A percentile compares a stretch with the other conserved stretches of the same genome.
Evolutionary conservation across 2,113 vertebrate species (phyloP).

Genomic region (Tupaia chinensis): DNA sequence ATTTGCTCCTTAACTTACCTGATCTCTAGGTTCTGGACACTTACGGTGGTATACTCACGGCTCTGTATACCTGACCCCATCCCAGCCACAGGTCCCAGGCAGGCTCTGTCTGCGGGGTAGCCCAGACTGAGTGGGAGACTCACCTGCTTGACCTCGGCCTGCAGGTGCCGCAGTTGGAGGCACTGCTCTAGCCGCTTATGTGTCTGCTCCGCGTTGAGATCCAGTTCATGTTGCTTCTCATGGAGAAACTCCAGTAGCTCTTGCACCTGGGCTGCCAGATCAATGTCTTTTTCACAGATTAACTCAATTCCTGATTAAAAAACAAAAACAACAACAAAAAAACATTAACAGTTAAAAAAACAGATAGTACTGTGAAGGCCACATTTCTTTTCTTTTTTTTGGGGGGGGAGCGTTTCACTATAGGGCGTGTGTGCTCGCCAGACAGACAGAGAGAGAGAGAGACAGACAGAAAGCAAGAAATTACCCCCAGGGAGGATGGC

Average conservation of each 20-base stretch:
- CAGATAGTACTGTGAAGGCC: not conserved
- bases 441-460: too few relatives aligned
- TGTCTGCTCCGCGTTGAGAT: conserved; percentile 95
- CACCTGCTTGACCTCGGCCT: conserved; percentile 99
- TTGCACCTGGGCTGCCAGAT: conserved; percentile 98
- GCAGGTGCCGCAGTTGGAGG: conserved; percentile 96
- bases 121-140: conserved; percentile 58
- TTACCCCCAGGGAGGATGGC: too few relatives aligned
- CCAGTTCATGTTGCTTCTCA: conserved; percentile 97
- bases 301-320: conserved; percentile 95
- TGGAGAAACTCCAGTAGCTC: conserved; percentile 98
- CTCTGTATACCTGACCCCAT: not conserved
- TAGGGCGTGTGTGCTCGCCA: too few relatives aligned
- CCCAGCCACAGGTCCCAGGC: not conserved
- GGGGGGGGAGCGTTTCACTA: too few relatives aligned
- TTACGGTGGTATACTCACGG: not conserved
- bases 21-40: not conserved
- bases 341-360: conserved; percentile 63
- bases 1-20: not conserved
- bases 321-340: conserved; percentile 40
- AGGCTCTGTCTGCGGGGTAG: not conserved
- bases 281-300: conserved; percentile 97
- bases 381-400: not conserved
- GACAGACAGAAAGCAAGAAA: too few relatives aligned
- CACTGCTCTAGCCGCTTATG: conserved; percentile 96